Evolutionary conservation across 2,888 invertebrate genomes (phyloP).

Genomic region (Sisyra terminalis): DNA sequence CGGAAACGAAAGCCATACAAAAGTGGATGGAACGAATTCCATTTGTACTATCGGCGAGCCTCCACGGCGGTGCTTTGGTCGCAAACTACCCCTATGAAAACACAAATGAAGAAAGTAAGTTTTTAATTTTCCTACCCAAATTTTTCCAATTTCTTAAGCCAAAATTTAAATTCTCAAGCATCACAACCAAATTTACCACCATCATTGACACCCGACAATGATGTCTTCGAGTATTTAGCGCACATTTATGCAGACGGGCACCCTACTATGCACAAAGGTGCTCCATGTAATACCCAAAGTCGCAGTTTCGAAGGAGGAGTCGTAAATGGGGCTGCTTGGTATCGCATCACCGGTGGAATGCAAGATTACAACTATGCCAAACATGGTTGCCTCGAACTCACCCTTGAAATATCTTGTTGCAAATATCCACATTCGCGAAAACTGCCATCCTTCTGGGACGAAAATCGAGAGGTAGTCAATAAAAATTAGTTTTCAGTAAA

Average conservation of each 20-base stretch:
- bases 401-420: constrained; percentile 49
- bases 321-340: constrained; percentile 50
- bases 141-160: neutral
- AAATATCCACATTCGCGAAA: constrained; percentile 38
- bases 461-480: constrained; percentile 35
- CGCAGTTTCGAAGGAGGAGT: constrained; percentile 36
- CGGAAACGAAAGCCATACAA: constrained; percentile 39
- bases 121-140: neutral
- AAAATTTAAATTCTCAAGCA: neutral
- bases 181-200: too few relatives aligned
- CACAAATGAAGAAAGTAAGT: constrained; percentile 24
- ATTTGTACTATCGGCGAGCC: constrained; percentile 44
- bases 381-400: constrained; percentile 48
- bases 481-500: neutral
- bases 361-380: constrained; percentile 51
- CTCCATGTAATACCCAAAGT: constrained; percentile 23
- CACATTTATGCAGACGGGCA: constrained; percentile 38
- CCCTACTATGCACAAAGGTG: constrained; percentile 35
- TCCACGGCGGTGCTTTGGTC: constrained; percentile 50
- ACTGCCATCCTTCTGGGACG: constrained; percentile 35
- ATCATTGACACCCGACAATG: constrained; percentile 34
- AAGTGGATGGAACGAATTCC: constrained; percentile 37
- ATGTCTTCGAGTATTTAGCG: constrained; percentile 41
- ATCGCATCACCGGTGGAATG: constrained; percentile 36
- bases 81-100: constrained; percentile 55